Conservation (phyloP, 2,888 invertebrate genomes). For the Drosophila sordidula region DNA sequence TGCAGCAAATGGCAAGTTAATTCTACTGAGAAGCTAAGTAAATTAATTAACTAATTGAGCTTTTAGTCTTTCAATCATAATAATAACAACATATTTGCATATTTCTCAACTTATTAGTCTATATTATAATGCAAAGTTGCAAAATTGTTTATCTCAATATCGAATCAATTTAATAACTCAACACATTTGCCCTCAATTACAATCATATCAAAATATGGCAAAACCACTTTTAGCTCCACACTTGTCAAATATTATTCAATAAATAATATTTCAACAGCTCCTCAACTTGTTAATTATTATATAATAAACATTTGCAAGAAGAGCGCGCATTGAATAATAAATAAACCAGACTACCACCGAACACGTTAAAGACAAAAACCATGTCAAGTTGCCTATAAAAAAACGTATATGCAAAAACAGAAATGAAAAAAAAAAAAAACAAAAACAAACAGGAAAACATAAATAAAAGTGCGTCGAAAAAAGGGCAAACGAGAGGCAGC, state of each 20-base stretch:
- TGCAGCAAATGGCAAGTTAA: neutral
- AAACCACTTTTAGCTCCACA: conserved; percentile 7
- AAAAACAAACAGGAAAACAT: conserved; percentile 65
- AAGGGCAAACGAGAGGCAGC: conserved; percentile 57
- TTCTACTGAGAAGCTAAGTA: neutral
- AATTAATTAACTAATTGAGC: too few species aligned
- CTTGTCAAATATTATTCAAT: conserved; percentile 47
- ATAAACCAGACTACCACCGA: conserved; percentile 34
- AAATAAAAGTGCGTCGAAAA: conserved; percentile 74
- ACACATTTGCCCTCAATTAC: conserved; percentile 2
- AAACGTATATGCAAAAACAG: conserved; percentile 50
- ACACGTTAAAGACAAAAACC: conserved; percentile 44
- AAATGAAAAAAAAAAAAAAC: conserved; percentile 37
- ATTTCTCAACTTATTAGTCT: too few species aligned
- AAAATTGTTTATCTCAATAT: too few species aligned
- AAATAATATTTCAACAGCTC: conserved; percentile 55
- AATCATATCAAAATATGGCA: neutral
- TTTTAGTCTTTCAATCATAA: too few species aligned
- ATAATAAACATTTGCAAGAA: conserved; percentile 62
- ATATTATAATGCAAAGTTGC: neutral
- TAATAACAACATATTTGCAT: too few species aligned
- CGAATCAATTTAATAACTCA: neutral
- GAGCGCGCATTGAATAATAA: conserved; percentile 65
- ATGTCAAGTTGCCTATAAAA: conserved; percentile 69
- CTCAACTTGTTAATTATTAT: conserved; percentile 62